Evolutionary conservation across 2,113 vertebrate species (phyloP).

Genomic region (Piprites chloris): DNA sequence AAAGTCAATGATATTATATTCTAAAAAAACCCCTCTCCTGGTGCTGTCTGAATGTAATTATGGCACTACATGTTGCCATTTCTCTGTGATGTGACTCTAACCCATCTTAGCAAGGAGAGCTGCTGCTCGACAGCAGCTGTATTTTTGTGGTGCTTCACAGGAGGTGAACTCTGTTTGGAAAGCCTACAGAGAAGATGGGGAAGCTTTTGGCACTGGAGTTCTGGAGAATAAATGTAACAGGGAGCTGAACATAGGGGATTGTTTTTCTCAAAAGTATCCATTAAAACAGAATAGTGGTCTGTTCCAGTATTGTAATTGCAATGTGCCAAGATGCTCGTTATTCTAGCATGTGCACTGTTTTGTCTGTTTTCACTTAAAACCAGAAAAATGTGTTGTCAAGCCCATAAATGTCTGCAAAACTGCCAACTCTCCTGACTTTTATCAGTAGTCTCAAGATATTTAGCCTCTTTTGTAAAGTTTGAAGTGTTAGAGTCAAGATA

Average conservation of each 20-base stretch:
- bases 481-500: background rate
- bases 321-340: conserved; percentile 50
- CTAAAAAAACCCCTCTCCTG: background rate
- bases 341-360: conserved; percentile 18
- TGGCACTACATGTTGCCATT: background rate
- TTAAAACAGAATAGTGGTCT: conserved; percentile 23
- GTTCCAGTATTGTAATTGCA: conserved; percentile 55
- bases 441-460: conserved; percentile 26
- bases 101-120: background rate
- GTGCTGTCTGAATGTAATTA: background rate
- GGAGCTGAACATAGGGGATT: conserved; percentile 38
- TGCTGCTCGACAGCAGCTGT: conserved; percentile 43
- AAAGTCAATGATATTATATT: background rate
- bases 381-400: conserved; percentile 39
- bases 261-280: conserved; percentile 52
- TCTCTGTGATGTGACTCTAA: background rate
- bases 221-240: conserved; percentile 37
- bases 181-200: conserved; percentile 36
- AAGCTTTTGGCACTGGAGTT: conserved; percentile 34
- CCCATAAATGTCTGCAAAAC: conserved; percentile 37
- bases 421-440: conserved; percentile 28
- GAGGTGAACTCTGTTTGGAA: conserved; percentile 49
- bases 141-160: conserved; percentile 48
- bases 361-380: conserved; percentile 54
- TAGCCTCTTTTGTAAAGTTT: conserved; percentile 5